Percentiles rank a stretch among this genome's conserved stretches.
Conservation (phyloP, 1,140 invertebrate species). For the Ips typographus region DNA sequence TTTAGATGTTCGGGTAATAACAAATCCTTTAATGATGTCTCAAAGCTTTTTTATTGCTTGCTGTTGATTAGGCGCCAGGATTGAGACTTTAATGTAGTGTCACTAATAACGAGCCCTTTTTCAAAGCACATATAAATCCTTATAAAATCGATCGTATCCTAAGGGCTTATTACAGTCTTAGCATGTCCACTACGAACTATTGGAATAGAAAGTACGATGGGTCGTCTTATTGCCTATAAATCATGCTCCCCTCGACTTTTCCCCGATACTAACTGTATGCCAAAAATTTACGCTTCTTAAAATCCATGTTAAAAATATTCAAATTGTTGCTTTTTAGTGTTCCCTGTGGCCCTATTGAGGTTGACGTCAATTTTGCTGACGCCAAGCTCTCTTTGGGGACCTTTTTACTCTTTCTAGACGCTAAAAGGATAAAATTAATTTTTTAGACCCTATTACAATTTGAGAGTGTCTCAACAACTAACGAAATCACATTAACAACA, state of each 20-base stretch:
- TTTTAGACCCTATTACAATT: constrained; percentile 28
- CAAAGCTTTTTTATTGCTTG: constrained; percentile 21
- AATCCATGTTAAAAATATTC: constrained; percentile 57
- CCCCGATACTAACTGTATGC: constrained; percentile 40
- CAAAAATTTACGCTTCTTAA: constrained; percentile 56
- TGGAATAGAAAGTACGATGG: too few species aligned
- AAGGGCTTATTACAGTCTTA: too few species aligned
- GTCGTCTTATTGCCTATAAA: constrained; percentile 32
- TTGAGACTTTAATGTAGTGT: neutral
- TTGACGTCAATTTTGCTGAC: constrained; percentile 56
- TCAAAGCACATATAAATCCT: too few species aligned
- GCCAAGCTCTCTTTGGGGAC: constrained; percentile 50
- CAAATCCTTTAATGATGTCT: constrained; percentile 39
- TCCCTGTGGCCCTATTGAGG: constrained; percentile 53
- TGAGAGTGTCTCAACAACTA: neutral
- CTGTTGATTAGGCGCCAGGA: constrained; percentile 4
- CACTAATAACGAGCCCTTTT: neutral
- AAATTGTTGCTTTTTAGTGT: constrained; percentile 54
- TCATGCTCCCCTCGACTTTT: constrained; percentile 35
- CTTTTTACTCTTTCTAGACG: constrained; percentile 45
- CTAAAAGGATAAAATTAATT: constrained; percentile 47
- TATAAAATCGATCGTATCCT: too few species aligned
- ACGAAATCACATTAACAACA: too few species aligned
- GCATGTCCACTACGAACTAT: too few species aligned
- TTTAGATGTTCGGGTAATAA: constrained; percentile 47